Evolutionary conservation across 2,888 invertebrate species (phyloP).

Genomic region (Isotomurus palustris): DNA sequence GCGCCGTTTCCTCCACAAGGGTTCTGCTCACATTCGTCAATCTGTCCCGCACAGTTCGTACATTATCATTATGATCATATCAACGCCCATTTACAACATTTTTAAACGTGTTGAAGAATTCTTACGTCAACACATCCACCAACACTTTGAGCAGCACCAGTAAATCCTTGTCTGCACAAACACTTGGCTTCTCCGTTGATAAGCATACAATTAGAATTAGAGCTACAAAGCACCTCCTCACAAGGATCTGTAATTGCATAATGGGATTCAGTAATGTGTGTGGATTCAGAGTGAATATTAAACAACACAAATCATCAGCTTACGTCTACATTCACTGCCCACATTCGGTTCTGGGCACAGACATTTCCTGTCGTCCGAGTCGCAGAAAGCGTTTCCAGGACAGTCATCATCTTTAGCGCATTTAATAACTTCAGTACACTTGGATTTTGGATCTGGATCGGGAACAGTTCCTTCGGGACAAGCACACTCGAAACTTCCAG

Average conservation of each 20-base stretch:
- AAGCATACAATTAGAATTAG: conserved; percentile 83
- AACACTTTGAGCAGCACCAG: conserved; percentile 61
- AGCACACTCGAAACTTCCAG: conserved; percentile 69
- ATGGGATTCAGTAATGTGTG: neutral
- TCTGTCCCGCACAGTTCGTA: conserved; percentile 48
- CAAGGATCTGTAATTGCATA: conserved; percentile 67
- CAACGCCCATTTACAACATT: neutral
- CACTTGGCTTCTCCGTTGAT: conserved; percentile 78
- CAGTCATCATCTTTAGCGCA: conserved; percentile 73
- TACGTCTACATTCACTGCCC: conserved; percentile 86
- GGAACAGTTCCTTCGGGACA: conserved; percentile 77
- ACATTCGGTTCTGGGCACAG: conserved; percentile 85
- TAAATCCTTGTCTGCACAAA: conserved; percentile 74
- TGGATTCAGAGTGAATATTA: neutral
- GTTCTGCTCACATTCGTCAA: conserved; percentile 75
- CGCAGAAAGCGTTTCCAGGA: conserved; percentile 84
- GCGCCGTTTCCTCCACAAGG: conserved; percentile 75
- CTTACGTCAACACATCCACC: conserved; percentile 68
- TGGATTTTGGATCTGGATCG: conserved; percentile 75
- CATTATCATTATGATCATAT: neutral
- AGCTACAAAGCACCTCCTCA: conserved; percentile 75
- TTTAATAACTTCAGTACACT: conserved; percentile 75
- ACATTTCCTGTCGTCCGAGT: conserved; percentile 65
- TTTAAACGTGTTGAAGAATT: neutral
- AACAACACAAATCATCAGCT: too few species aligned